Evolutionary conservation across 2,797 vertebrate species (phyloP), one percentile per base, ranked within the genome.

Genomic region (Kryptopterus vitreolus): DNA sequence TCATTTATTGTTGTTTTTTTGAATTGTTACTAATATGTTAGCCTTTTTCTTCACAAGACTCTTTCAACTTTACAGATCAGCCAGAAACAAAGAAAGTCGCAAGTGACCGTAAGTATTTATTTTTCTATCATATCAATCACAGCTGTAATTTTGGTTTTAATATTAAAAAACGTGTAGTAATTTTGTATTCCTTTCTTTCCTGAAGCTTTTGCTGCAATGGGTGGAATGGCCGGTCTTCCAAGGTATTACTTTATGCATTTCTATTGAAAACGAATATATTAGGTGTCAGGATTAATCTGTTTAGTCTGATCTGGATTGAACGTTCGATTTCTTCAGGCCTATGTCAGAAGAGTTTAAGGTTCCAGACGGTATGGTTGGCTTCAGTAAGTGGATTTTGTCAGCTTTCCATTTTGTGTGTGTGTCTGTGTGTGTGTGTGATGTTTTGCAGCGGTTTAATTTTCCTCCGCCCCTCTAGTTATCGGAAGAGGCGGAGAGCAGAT

Each of bases 401-500:
- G 15, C 3, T 68, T n/a, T n/a, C n/a, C n/a, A n/a, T n/a, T n/a
- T n/a, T n/a, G n/a, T n/a, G n/a, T n/a, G n/a, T n/a, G n/a, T n/a
- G n/a, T n/a, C n/a, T n/a, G n/a, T n/a, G n/a, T n/a, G n/a, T 6
- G 15, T 69, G 18, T 38, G 3, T 3, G 9, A 12, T n/a, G 26
- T 6, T 63, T 46, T 35, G 13, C 15, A 8, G 16, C 48, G 3
- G 7, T 16, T 52, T 53, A 29, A 46, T 33, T 5, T 12, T 68
- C 22, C 1, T 73, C 59, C 57, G 7, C 18, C 1, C 53, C 10
- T 43, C 13, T 72, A 99, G 98, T 99, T 87, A 99, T 99, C 88
- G 98, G 98, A 88, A 95, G 98, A 94, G 98, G 98, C 52, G 98
- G 98, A n/a, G 98, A 99, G 89, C 97, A 99, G 86, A 99, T 99